These are phyloP conservation scores for Cotesia typhae DNA, from an alignment of 1,140 invertebrate species.

Conservation along the genomic window DNA sequence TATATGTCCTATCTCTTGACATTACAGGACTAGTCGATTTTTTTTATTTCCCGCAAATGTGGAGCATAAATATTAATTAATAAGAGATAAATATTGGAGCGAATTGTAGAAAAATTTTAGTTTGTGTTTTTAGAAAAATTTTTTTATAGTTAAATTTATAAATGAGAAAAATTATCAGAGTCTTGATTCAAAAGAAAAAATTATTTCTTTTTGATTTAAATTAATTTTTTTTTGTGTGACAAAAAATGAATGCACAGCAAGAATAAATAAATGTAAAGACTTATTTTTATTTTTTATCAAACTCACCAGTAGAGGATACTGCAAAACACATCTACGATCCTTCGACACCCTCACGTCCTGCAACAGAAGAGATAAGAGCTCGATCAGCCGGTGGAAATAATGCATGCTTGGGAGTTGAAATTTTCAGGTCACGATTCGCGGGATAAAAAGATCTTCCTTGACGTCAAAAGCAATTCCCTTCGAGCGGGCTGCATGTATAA, in stretches of 20 bases:
- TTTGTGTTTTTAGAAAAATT: too few relatives aligned
- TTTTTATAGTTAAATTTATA: too few relatives aligned
- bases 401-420: slow-evolving; percentile 38
- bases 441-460: slow-evolving; percentile 38
- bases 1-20: not conserved
- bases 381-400: slow-evolving; percentile 36
- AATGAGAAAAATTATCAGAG: too few relatives aligned
- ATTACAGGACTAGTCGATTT: not conserved
- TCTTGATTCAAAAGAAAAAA: too few relatives aligned
- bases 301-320: slow-evolving; percentile 55
- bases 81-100: too few relatives aligned
- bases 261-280: too few relatives aligned
- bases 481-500: slow-evolving; percentile 21
- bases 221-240: too few relatives aligned
- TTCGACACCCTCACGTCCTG: slow-evolving; percentile 53
- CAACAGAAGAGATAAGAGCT: slow-evolving; percentile 46
- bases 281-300: slow-evolving; percentile 27
- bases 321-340: slow-evolving; percentile 59
- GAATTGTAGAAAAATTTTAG: too few relatives aligned
- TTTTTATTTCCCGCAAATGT: not conserved
- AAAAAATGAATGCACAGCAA: too few relatives aligned
- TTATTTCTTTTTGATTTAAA: too few relatives aligned
- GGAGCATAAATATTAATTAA: not conserved
- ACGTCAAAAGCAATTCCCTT: slow-evolving; percentile 38
- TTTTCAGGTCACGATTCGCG: slow-evolving; percentile 38